phyloP scores from a whole-genome alignment of 2,888 invertebrate species.

The Lycia hirtaria region DNA sequence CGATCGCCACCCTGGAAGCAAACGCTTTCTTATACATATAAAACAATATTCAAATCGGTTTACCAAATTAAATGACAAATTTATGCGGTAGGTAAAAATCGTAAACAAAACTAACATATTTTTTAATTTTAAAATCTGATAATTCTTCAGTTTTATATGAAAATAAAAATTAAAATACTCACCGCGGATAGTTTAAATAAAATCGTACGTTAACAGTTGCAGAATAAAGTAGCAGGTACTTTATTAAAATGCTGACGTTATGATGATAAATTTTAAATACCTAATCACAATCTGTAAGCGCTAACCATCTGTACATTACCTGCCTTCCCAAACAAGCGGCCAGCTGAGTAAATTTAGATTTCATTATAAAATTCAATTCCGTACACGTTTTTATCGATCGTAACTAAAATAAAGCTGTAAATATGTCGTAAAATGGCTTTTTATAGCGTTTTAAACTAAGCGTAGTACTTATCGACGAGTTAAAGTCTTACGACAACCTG shows the following conservation, averaged over 20 bases:
- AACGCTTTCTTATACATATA: too few relatives aligned
- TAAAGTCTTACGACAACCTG: slow-evolving; percentile 30
- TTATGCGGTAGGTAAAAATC: too few relatives aligned
- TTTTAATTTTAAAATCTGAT: too few relatives aligned
- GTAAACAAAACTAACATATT: too few relatives aligned
- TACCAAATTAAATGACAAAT: too few relatives aligned
- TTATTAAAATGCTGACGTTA: slow-evolving; percentile 16
- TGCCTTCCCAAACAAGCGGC: slow-evolving; percentile 15
- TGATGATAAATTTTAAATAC: slow-evolving; percentile 16
- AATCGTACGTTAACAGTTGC: slow-evolving; percentile 2
- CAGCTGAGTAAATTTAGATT: slow-evolving; percentile 33
- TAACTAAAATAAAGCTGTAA: slow-evolving; percentile 54
- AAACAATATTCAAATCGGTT: too few relatives aligned
- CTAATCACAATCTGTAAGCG: slow-evolving; percentile 14
- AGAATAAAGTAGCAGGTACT: slow-evolving; percentile 3
- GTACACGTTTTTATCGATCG: slow-evolving; percentile 49
- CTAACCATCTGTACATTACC: slow-evolving; percentile 25
- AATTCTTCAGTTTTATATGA: too few relatives aligned
- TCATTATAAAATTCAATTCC: slow-evolving; percentile 37
- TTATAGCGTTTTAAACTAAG: slow-evolving; percentile 55
- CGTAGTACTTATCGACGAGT: slow-evolving; percentile 54
- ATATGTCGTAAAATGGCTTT: slow-evolving; percentile 52
- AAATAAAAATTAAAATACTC: too few relatives aligned
- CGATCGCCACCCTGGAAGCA: too few relatives aligned
- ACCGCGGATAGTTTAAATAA: neutral